phyloP scores from a whole-genome alignment of 2,888 invertebrate genomes.

The Chrysolina oricalcia region DNA sequence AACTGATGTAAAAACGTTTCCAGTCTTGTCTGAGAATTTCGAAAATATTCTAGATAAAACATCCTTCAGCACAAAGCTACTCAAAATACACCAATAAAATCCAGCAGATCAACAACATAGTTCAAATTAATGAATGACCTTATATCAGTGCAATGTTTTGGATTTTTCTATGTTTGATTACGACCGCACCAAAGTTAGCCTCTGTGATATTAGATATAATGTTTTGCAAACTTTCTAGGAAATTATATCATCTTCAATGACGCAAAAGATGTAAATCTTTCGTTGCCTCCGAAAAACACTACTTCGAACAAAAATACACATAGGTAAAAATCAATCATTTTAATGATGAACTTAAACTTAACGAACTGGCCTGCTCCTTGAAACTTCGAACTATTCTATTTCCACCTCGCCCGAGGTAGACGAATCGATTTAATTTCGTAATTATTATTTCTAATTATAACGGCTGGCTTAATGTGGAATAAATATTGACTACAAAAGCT shows the following conservation, averaged over 20 bases:
- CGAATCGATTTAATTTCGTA: conserved; percentile 22
- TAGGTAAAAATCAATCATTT: conserved; percentile 24
- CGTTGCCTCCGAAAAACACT: conserved; percentile 5
- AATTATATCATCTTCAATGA: conserved; percentile 10
- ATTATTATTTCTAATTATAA: conserved; percentile 27
- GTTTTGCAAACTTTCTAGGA: conserved; percentile 10
- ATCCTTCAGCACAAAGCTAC: no score
- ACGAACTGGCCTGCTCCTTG: conserved; percentile 16
- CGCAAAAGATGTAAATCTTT: conserved; percentile 13
- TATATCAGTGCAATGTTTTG: no score
- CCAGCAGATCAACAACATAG: no score
- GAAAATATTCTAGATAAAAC: no score
- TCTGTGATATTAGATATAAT: conserved; percentile 1
- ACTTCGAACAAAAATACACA: conserved; percentile 1
- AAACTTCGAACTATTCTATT: conserved; percentile 8
- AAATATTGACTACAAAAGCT: conserved; percentile 15
- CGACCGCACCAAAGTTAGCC: not conserved
- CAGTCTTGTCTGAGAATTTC: no score
- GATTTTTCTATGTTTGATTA: no score
- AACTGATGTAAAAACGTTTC: no score
- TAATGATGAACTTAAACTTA: conserved; percentile 5
- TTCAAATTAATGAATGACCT: no score
- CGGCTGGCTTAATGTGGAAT: not conserved
- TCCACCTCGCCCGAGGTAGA: conserved; percentile 9
- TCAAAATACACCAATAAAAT: no score